Evolutionary conservation across 1,140 invertebrate genomes (phyloP), one percentile per base, ranked within the genome.

Genomic region (Eubasilissa regina): DNA sequence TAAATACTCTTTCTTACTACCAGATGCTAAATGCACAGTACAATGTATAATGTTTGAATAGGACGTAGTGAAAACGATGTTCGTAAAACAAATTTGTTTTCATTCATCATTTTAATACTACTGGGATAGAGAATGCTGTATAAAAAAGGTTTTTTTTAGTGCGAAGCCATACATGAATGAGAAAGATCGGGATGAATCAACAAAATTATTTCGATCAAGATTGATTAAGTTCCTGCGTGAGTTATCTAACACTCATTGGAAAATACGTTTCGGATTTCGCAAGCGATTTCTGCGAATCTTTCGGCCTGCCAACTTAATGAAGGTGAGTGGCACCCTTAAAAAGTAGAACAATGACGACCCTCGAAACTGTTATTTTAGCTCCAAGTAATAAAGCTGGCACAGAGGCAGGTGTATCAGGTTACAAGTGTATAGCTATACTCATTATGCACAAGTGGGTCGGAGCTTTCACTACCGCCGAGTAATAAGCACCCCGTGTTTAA

Each of bases 341-440:
- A 62, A 62, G 25, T 62, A 62, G 58, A 15, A 62, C 58, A 25
- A 4, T 15, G 58, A 12, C 15, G 58, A 35, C 58, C 58, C 58
- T 62, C 21, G 58, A 62, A 21, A 21, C 4, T 21, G 58, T 13
- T 62, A 62, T 62, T 21, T 35, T 21, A 62, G 17, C 15, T 21
- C 21, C 15, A 21, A 21, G 21, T 62, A 62, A 62, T 62, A 21
- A 62, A 62, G 58, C 13, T 21, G 13, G 21, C 58, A 12, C 6
- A 55, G 19, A 35, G 58, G 58, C 58, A 62, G 58, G 58, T 35
- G 58, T 62, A 62, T 62, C 21, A 11, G 58, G 21, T 62, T 35
- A 62, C 58, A 55, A 15, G n/a, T 21, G 12, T 62, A 21, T 62
- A 62, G 58, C 3, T 21, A 35, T 62, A 62, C 58, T 62, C 58